Conservation (phyloP, 2,888 invertebrate species). For the Acrobasis suavella region DNA sequence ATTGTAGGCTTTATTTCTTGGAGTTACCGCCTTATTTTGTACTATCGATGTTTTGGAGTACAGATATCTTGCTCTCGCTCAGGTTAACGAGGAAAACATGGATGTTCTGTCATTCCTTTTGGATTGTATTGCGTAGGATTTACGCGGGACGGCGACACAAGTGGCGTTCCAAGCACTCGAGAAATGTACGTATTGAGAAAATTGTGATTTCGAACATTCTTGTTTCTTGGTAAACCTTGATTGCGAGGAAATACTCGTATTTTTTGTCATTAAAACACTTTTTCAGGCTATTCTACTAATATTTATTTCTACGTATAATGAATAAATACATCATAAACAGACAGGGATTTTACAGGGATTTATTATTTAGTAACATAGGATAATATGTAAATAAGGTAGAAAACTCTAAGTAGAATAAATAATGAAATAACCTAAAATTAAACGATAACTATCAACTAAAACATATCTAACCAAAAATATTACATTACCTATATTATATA, state of each 20-base stretch:
- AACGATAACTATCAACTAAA: no score
- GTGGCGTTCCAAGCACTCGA: slow-evolving; percentile 30
- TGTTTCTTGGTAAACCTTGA: neutral
- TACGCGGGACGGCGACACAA: slow-evolving; percentile 27
- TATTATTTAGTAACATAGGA: no score
- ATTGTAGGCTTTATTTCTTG: slow-evolving; percentile 49
- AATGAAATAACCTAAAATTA: no score
- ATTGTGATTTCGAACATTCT: neutral
- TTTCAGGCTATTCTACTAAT: no score
- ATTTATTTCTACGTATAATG: no score
- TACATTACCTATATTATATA: no score
- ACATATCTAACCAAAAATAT: no score
- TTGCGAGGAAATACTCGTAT: neutral
- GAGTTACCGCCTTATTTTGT: slow-evolving; percentile 42
- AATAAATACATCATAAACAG: no score
- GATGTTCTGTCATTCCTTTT: slow-evolving; percentile 57
- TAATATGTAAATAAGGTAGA: no score
- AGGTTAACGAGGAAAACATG: slow-evolving; percentile 64
- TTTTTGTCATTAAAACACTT: neutral
- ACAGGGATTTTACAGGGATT: no score
- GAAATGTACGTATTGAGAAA: slow-evolving; percentile 13
- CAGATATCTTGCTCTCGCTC: slow-evolving; percentile 50
- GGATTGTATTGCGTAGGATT: slow-evolving; percentile 46
- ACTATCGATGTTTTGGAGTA: slow-evolving; percentile 43
- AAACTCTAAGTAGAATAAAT: no score